Base-by-base conservation (phyloP, 53 echinoderm and acorn worm genomes). In the Patiria pectinifera region DNA sequence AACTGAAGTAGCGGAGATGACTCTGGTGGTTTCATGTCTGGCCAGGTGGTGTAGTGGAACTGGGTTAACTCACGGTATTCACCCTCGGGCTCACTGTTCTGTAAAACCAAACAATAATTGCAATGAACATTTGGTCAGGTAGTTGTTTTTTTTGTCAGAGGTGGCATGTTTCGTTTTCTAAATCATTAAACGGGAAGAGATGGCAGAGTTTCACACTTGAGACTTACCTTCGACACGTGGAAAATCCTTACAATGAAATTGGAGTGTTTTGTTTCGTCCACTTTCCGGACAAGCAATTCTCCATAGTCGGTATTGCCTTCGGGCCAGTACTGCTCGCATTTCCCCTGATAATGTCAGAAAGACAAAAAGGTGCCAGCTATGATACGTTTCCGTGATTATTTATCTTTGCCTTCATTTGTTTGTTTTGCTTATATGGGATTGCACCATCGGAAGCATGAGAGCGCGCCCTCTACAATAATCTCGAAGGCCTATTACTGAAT, bases 21-120 rank as follows among this genome's bases (percentile, higher is more conserved):
- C 83, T 86, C 82, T 15, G 94, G 94, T 71, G 82, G 92, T 49
- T 87, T 87, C 94, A 89, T 94, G 86, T 94, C 94, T 23, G 94
- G 94, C 94, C 94, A 94, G 8, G 11, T 49, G 12, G 76, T 94
- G 89, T 71, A 94, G 46, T 94, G 94, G 82, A 72, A 94, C 76
- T 94, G 94, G 11, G 62, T 45, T 21, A 94, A 22, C 77, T 61
- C 86, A 59, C 94, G 92, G 35, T 76, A 48, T 86, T 91, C 91
- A 63, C 91, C 78, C 14, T 87, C 87, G n/a, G 82, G 69, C 69
- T 82, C 83, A 15, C 86, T 86, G 49, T 72, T 53, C 86, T 86
- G 25, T 72, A 72, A 48, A 62, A 82, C 13, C 44, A 48, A 18
- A 74, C 74, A 74, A 53, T 53, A 5, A 53, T 1, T 66, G 4